Evolutionary conservation across 2,797 vertebrate genomes (phyloP), one percentile per base, ranked within the genome.

Genomic region (Sarcophilus harrisii): DNA sequence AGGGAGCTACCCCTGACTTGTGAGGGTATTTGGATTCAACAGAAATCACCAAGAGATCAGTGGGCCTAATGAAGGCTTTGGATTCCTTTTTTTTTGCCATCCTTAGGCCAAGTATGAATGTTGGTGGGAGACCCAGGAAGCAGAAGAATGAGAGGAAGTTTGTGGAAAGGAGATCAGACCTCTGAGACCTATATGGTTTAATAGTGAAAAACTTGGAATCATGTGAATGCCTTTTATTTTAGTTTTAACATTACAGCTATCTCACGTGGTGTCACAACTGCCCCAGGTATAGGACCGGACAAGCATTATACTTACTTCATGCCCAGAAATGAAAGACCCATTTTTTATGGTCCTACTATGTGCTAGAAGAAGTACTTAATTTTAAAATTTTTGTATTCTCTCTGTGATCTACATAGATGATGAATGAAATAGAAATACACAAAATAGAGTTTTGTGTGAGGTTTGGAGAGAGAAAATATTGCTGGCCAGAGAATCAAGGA

Each of bases 81-180:
- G 16, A 0, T 57, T 1, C n/a, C n/a, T n/a, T n/a, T 28, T 30
- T 3, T 0, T 27, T 18, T 49, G 27, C 93, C n/a, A 49, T 14
- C 32, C 21, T 30, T 29, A 0, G 3, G 0, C 14, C 12, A 38
- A 90, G 59, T 27, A 24, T 13, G 13, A 57, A 49, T 11, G 10
- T 2, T 21, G 16, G 66, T 90, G 57, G 29, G 32, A 87, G 24
- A n/a, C 73, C 54, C 4, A 66, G 24, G 6, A n/a, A 92, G 52
- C 21, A 5, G 0, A 12, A 54, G 91, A 45, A 60, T 14, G 0
- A 59, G 4, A 0, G 3, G 12, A 54, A 32, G 52, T 28, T 0
- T 27, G n/a, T 4, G 16, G 54, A 5, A 0, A 92, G 55, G 30
- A 30, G 57, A 45, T 0, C 1, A 87, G 10, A 54, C 16, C 38